Evolutionary conservation across 2,113 vertebrate genomes (phyloP).

Genomic region (Paedocypris sp.): DNA sequence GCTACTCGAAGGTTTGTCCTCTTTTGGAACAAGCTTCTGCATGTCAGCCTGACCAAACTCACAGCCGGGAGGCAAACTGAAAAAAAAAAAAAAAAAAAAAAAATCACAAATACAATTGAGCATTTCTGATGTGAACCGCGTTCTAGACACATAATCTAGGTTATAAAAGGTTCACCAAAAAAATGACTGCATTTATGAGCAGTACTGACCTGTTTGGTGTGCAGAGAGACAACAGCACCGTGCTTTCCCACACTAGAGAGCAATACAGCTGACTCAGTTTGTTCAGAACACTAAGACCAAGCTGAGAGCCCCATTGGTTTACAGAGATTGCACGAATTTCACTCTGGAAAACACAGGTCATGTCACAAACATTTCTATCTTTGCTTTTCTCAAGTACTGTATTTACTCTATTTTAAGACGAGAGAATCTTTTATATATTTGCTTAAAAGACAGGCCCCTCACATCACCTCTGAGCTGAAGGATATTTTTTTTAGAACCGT

Average conservation of each 20-base stretch:
- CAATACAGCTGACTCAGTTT: slow-evolving; percentile 92
- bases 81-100: neutral
- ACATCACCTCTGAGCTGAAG: too few species aligned
- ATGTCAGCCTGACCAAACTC: slow-evolving; percentile 92
- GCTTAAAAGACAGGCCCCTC: too few species aligned
- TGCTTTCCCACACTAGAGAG: slow-evolving; percentile 92
- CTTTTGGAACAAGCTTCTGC: slow-evolving; percentile 89
- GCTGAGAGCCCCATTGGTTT: slow-evolving; percentile 91
- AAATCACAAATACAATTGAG: too few species aligned
- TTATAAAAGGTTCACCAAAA: too few species aligned
- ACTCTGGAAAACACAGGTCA: slow-evolving; percentile 59
- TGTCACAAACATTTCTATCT: neutral
- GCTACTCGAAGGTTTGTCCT: slow-evolving; percentile 69
- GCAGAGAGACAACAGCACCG: slow-evolving; percentile 86
- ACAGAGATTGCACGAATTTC: slow-evolving; percentile 91
- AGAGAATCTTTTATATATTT: too few species aligned
- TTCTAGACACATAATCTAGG: too few species aligned
- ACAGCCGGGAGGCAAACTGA: slow-evolving; percentile 80
- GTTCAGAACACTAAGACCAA: slow-evolving; percentile 82
- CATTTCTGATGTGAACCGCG: too few species aligned
- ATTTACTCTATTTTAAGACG: too few species aligned
- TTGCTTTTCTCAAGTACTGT: too few species aligned
- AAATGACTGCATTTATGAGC: too few species aligned
- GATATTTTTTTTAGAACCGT: too few species aligned
- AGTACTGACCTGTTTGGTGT: slow-evolving; percentile 81